Base-by-base conservation (phyloP, 2,113 vertebrate genomes). In the Corydoras sp. region DNA sequence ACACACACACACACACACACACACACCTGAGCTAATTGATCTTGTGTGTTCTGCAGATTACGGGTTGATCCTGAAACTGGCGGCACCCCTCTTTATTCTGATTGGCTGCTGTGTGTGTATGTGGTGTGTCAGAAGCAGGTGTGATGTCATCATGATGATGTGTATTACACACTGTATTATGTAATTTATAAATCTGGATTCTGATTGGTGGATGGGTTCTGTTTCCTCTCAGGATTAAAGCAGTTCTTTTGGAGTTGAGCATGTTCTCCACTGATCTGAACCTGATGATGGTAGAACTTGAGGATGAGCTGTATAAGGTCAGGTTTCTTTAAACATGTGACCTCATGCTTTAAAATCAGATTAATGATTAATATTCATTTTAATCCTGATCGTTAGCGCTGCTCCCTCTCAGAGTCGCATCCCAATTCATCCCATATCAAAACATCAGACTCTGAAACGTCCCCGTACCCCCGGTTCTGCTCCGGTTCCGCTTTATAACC, bases 251-350 rank as follows among this genome's bases (percentile, higher is more conserved):
- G 32, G 58, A 77, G 18, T 54, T 81, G 18, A 77, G 85, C 71
- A 18, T 14, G 49, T 83, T 82, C 74, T 82, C 85, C 7, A 70
- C 76, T 60, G 82, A 65, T 11, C 81, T 83, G 75, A 81, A 68
- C 59, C 66, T 86, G 62, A 81, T 80, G 77, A 32, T 48, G n/a
- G 24, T 80, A 15, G 77, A 86, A 65, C 72, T 88, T 0, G 81
- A 82, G 49, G 76, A 62, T 58, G 77, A 81, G 68, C 71, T 85
- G 53, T 58, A 68, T 8, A 76, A 87, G 83, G 87, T 88, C 35
- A 8, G 32, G 32, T 35, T 35, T 35, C 3, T 35, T 35, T 35
- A 35, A 35, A 4, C 32, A 4, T 35, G 32, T 35, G 32, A n/a
- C n/a, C n/a, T n/a, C n/a, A n/a, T n/a, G n/a, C 32, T 35, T 35